These are phyloP conservation scores for Cephalopholis sonnerati DNA, from an alignment of 2,113 vertebrate species.

Conservation along the genomic window DNA sequence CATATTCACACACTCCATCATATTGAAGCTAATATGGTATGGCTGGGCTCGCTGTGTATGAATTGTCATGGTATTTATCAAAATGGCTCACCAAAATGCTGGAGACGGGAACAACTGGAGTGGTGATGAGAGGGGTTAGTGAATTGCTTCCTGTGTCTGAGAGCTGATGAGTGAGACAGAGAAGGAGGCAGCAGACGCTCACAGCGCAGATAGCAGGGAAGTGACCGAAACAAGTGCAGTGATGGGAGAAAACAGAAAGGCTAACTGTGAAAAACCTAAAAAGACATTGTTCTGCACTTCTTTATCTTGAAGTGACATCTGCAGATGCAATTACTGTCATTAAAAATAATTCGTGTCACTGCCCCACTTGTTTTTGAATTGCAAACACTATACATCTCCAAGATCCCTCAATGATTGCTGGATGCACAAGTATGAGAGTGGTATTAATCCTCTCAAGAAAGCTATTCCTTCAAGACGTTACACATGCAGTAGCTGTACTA, in stretches of 20 bases:
- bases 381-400: neutral
- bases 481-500: too few relatives aligned
- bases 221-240: neutral
- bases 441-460: too few relatives aligned
- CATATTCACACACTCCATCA: constrained; percentile 72
- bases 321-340: neutral
- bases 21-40: constrained; percentile 66
- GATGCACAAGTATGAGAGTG: too few relatives aligned
- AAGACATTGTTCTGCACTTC: neutral
- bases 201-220: constrained; percentile 21
- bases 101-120: constrained; percentile 66
- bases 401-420: too few relatives aligned
- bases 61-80: constrained; percentile 74
- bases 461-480: too few relatives aligned
- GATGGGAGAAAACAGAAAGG: neutral
- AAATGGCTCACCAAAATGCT: constrained; percentile 47
- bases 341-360: neutral
- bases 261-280: neutral
- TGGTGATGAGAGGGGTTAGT: constrained; percentile 71
- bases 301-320: neutral
- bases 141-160: constrained; percentile 72
- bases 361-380: neutral
- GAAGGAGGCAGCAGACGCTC: constrained; percentile 35
- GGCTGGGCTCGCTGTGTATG: constrained; percentile 52
- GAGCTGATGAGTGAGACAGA: constrained; percentile 63